A percentile compares a stretch with the other conserved stretches of the same genome.
These are phyloP conservation scores for Teleogryllus occipitalis DNA, from an alignment of 1,140 invertebrate genomes.

Conservation along the genomic window DNA sequence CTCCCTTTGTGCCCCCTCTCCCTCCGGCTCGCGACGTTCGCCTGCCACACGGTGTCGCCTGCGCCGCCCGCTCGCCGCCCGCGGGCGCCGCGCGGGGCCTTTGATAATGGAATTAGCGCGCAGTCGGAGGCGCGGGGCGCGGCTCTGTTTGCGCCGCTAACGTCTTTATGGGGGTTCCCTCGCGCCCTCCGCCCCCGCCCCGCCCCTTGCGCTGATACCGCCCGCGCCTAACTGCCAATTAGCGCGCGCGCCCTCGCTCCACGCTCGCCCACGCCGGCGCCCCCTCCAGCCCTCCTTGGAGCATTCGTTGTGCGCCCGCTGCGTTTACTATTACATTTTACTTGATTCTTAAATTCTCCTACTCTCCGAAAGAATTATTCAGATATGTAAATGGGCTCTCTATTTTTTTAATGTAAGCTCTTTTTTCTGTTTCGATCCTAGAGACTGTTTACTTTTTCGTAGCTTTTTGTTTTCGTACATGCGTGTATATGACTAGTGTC, in stretches of 20 bases:
- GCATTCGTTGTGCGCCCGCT: not conserved
- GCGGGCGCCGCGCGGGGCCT: not conserved
- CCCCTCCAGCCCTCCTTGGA: not conserved
- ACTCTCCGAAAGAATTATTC: not conserved
- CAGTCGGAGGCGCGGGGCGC: no score
- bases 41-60: no score
- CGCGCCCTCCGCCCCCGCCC: not conserved
- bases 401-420: no score
- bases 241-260: not conserved
- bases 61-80: no score
- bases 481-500: no score
- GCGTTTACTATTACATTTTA: no score
- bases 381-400: no score
- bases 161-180: not conserved
- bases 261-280: not conserved
- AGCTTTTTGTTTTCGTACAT: no score
- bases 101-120: not conserved
- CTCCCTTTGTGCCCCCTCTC: not conserved
- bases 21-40: no score
- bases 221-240: not conserved
- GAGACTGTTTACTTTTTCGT: no score
- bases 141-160: not conserved
- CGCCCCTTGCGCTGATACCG: not conserved
- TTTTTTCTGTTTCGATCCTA: no score
- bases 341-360: not conserved